Conservation (phyloP, 2,113 vertebrate genomes). For the Hydropotes inermis region DNA sequence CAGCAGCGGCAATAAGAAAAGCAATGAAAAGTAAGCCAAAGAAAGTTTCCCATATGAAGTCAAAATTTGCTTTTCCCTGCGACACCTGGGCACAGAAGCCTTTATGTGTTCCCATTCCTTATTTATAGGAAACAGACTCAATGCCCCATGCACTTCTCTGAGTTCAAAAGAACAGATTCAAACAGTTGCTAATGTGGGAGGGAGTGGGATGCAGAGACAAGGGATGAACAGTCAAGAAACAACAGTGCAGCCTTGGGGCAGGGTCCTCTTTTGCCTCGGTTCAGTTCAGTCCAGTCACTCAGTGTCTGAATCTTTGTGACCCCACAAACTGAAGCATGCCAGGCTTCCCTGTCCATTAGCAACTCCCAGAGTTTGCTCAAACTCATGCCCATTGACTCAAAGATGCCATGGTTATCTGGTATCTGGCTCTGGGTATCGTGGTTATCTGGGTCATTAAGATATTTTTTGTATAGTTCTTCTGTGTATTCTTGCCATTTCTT, state of each 20-base stretch:
- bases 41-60: neutral
- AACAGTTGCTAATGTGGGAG: neutral
- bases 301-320: neutral
- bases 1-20: neutral
- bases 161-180: neutral
- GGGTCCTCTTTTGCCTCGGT: neutral
- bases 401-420: neutral
- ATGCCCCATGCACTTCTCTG: neutral
- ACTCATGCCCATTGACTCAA: neutral
- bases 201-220: neutral
- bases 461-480: neutral
- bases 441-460: neutral
- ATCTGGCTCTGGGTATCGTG: too few species aligned
- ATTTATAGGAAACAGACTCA: neutral
- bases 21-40: neutral
- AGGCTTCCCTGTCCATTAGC: neutral
- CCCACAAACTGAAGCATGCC: neutral
- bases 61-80: neutral
- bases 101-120: neutral
- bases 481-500: neutral
- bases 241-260: neutral
- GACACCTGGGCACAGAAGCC: neutral
- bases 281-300: neutral
- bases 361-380: neutral
- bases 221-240: neutral